Evolutionary conservation across 2,113 vertebrate genomes (phyloP).

Genomic region (Lagopus leucura): DNA sequence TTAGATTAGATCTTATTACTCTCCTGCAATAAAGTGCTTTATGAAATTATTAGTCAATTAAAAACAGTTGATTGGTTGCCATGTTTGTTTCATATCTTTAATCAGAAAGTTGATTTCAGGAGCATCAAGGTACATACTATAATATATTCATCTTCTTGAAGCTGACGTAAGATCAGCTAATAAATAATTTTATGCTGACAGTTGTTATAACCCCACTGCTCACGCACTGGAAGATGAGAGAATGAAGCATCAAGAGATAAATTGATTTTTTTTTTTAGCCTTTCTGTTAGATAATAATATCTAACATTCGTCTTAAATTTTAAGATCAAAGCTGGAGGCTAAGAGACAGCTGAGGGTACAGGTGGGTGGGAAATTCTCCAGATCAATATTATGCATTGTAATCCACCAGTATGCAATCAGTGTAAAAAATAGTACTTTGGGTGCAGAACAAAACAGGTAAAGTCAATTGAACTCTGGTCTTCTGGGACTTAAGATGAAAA

Average conservation of each 20-base stretch:
- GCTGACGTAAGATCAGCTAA: slow-evolving; percentile 2
- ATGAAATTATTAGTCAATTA: slow-evolving; percentile 29
- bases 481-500: not conserved
- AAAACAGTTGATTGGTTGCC: slow-evolving; percentile 25
- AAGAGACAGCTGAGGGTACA: slow-evolving; percentile 21
- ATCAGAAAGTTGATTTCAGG: slow-evolving; percentile 31
- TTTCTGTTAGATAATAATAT: slow-evolving; percentile 68
- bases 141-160: slow-evolving; percentile 47
- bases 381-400: slow-evolving; percentile 74
- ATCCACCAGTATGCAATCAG: slow-evolving; percentile 39
- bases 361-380: not conserved
- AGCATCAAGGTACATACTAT: not conserved
- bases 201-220: slow-evolving; percentile 4
- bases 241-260: slow-evolving; percentile 53
- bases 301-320: slow-evolving; percentile 74
- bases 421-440: slow-evolving; percentile 34
- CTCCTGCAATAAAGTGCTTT: not conserved
- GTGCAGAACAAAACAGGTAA: not conserved
- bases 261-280: slow-evolving; percentile 76
- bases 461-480: slow-evolving; percentile 22
- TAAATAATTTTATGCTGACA: slow-evolving; percentile 43
- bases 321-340: slow-evolving; percentile 71
- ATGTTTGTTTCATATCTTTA: not conserved
- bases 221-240: not conserved
- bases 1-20: not conserved